Evolutionary conservation across 2,888 invertebrate genomes (phyloP), one percentile per base, ranked within the genome.

Genomic region (Melikaiella ostensackeni): DNA sequence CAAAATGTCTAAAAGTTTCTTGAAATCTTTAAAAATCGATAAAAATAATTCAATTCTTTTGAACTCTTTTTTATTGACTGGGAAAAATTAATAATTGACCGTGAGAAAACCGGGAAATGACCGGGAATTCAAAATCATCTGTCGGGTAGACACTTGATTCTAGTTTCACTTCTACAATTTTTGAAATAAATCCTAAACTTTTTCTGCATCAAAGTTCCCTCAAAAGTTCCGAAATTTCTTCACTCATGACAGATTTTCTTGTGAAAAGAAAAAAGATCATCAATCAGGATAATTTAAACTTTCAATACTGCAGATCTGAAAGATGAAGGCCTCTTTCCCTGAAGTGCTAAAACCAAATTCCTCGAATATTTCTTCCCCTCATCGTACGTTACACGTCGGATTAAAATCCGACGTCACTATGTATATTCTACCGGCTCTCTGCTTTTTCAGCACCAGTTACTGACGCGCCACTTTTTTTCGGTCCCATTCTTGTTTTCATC

Each of bases 391-490:
- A 70, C 50, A 33, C 27, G 70, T 70, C 70, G 30, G 70, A 70
- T 70, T 70, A 70, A 70, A 21, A 70, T 33, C 70, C 50, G n/a
- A 70, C 70, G 70, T 46, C 46, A 70, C 19, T 46, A 42, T 66
- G n/a, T 70, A 27, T 70, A 27, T 42, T 66, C 13, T 11, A 21
- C 21, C 64, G 42, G 64, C 24, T 24, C 64, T 21, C 21, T 11
- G 62, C 38, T 42, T 38, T 13, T 50, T 27, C 27, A 46, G 19
- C 66, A 19, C 42, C 46, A 66, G 24, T 66, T 42, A 50, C 66
- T 66, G 66, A 66, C 66, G 70, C 27, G 50, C 70, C 21, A 46
- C 33, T 70, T 70, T 50, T 46, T 46, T 33, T 30, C n/a, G 6
- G 46, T 33, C 70, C 30, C 46, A 66, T 42, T 70, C 70, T 70